Evolutionary conservation across 2,888 invertebrate genomes (phyloP), one percentile per base, ranked within the genome.

Genomic region (Caenorhabditis virilis): DNA sequence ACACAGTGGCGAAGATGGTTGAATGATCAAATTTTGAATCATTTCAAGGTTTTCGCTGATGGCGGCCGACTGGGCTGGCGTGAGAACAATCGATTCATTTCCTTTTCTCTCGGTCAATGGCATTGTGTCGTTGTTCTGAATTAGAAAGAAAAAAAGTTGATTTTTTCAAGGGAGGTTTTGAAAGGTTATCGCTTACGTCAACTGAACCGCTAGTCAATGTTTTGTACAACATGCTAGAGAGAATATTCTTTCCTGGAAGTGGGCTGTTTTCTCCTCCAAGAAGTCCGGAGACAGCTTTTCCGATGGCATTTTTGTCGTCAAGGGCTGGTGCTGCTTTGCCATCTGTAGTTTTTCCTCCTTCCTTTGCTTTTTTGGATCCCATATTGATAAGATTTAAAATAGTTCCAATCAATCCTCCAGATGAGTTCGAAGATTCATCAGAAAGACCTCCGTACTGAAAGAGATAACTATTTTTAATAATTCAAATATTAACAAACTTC

Each of bases 211-310:
- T 72, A 35, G 82, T 81, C 27, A 83, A 69, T 7, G 82, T 79
- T 61, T 79, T 83, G 80, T 83, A 83, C 39, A 83, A 69, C n/a
- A 80, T 76, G 58, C 81, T 80, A 48, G 79, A 76, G 54, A 83
- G 70, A 60, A 80, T 69, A 41, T 73, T 72, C 56, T 78, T 82
- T 38, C 70, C 78, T 46, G 46, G 80, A 15, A 82, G 69, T 36
- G 81, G 82, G 38, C 74, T 75, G 69, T 82, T 77, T 48, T 69
- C 72, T 46, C 81, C 81, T 43, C 76, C 74, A 38, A 82, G 63
- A 36, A 82, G 68, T 38, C 70, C 74, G 0, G 76, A 76, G 11
- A 82, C 72, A 11, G 80, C 77, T 46, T 75, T 76, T 47, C 77
- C 77, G 22, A 82, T 66, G n/a, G 76, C 72, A 42, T 69, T 68